Evolutionary conservation across 2,888 invertebrate genomes (phyloP).

Genomic region (Archips xylosteana): DNA sequence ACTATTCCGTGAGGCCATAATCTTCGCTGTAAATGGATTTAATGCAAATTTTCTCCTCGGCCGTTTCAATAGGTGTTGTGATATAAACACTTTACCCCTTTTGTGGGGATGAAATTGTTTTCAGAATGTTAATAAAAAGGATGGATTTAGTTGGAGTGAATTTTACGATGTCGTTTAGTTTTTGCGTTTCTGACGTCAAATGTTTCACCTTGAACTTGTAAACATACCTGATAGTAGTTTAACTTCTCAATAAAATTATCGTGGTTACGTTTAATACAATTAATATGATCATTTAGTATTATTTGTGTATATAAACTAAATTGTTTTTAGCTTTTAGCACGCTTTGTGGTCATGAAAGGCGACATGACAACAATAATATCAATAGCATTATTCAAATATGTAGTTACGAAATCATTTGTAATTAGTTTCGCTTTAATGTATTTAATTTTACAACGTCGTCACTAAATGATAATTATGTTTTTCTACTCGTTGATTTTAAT

Average conservation of each 20-base stretch:
- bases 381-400: no score
- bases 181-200: constrained; percentile 3
- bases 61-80: constrained; percentile 66
- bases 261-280: no score
- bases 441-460: no score
- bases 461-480: not conserved
- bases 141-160: constrained; percentile 48
- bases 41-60: constrained; percentile 73
- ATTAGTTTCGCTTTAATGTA: no score
- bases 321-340: no score
- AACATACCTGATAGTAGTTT: not conserved
- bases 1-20: constrained; percentile 71
- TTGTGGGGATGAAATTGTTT: constrained; percentile 68
- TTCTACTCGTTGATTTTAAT: no score
- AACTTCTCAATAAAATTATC: no score
- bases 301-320: no score
- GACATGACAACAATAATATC: no score
- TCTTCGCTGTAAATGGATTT: constrained; percentile 77
- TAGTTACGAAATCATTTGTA: no score
- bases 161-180: constrained; percentile 41
- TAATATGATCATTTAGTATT: no score
- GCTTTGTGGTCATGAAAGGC: no score
- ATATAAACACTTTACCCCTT: constrained; percentile 69
- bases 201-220: constrained; percentile 1
- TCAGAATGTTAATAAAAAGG: constrained; percentile 46